Conservation (phyloP, 2,888 invertebrate genomes). For the Sepioteuthis lessoniana region DNA sequence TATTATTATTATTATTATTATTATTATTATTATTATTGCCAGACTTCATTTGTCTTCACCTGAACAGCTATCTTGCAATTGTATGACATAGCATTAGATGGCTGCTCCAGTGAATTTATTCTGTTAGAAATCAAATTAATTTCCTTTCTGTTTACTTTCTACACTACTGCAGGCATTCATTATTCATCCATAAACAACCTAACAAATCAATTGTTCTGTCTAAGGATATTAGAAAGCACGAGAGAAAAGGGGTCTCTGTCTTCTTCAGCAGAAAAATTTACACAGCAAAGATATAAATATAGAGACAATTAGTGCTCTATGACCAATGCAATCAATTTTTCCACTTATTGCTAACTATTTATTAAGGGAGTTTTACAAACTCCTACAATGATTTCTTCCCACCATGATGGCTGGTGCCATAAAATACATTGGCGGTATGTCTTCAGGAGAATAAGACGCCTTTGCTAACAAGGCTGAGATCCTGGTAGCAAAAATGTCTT, state of each 20-base stretch:
- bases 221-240: background rate
- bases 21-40: background rate
- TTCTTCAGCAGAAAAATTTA: background rate
- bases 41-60: background rate
- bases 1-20: too few relatives aligned
- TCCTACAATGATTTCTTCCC: too few relatives aligned
- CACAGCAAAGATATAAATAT: background rate
- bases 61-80: background rate
- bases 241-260: background rate
- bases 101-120: background rate
- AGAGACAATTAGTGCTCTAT: background rate
- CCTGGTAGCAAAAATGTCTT: too few relatives aligned
- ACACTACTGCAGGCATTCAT: background rate
- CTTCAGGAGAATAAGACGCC: too few relatives aligned
- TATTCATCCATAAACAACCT: background rate
- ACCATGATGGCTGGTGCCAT: too few relatives aligned
- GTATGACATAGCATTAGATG: background rate
- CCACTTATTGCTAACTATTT: background rate
- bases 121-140: constrained; percentile 4
- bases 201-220: background rate
- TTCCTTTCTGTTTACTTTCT: background rate
- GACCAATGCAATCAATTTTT: background rate
- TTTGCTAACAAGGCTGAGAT: too few relatives aligned
- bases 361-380: background rate
- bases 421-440: too few relatives aligned